Base-by-base conservation (phyloP, 2,888 invertebrate species). In the Gnatocerus cornutus region DNA sequence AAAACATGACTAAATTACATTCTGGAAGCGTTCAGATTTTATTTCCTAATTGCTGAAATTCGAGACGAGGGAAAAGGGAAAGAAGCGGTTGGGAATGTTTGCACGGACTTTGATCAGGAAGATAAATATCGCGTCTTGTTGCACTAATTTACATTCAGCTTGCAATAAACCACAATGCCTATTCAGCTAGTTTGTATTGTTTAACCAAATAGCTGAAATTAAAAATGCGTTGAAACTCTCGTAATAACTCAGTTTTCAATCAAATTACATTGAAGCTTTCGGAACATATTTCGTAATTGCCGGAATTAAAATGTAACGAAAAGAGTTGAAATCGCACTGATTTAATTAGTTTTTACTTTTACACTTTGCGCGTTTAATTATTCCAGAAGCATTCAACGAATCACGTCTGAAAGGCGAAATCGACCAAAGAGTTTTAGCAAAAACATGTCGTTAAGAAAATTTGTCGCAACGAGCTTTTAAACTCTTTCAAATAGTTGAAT, bases 1-100 rank as follows among this genome's bases (percentile, higher is more conserved):
- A 61, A 61, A 61, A 61, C 48, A 48, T 50, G 61, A 48, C 48
- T 50, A 39, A 61, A 61, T 61, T 61, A 61, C 61, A 46, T 59
- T 27, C 33, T 16, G 9, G 45, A 43, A 46, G 13, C 30, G 27
- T 27, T 43, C 43, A 9, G 46, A 37, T 37, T 55, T 55, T 55
- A 39, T 30, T 21, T 29, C n/a, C 10, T 43, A 58, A 58, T 58
- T 58, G 56, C n/a, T 58, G 14, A 58, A 58, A 58, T 58, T 58
- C 39, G 39, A 58, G 39, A 7, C 41, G 10, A 41, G 9, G 14
- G 10, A 39, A 43, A 41, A n/a, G 4, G 21, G 29, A 33, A 9
- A 9, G 7, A 33, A 33, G 7, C n/a, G 2, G 33, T 21, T 1
- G n/a, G n/a, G n/a, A n/a, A n/a, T n/a, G 1, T 21, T 21, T 21